Base-by-base conservation (phyloP, 2,113 vertebrate species). In the Scalopus aquaticus region DNA sequence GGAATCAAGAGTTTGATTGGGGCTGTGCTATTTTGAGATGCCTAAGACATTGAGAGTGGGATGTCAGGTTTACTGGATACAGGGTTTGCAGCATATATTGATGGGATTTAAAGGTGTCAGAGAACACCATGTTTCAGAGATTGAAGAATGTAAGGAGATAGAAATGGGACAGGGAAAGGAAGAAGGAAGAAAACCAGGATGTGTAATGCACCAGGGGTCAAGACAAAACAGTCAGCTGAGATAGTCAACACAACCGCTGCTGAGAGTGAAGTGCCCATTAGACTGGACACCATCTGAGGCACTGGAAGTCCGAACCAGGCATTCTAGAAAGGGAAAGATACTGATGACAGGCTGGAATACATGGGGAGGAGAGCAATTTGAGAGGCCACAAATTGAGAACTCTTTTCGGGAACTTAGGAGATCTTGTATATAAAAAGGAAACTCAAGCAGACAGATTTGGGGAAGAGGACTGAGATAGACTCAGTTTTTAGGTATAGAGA, bases 161-260 rank as follows among this genome's bases (percentile, higher is more conserved):
- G 42, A 94, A 16, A 88, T 67, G 32, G 32, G 67, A 64, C 5
- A 28, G 12, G 32, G 46, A 88, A 81, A 74, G 76, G 51, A 92
- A 95, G 54, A 22, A 65, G 73, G 72, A 93, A 51, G 62, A 13
- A 94, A 94, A 88, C 9, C 42, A 91, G 26, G 24, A n/a, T 64
- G 30, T 82, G 9, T 74, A 46, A 46, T 4, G 10, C 44, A 35
- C 11, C 67, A 46, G 90, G 74, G 44, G 26, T 78, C 37, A 83
- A 72, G 51, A 88, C 30, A 88, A 22, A 37, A 32, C 5, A 16
- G 28, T 51, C 44, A 60, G 13, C 83, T 86, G n/a, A 81, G 39
- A 62, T 73, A 35, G 4, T 16, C 9, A 51, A 54, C 15, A 42
- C 67, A 39, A 58, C 32, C 32, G 39, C 60, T 88, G 69, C 42